A percentile compares a stretch with the other conserved stretches of the same genome.
These are phyloP conservation scores for Pithys albifrons DNA, from an alignment of 2,113 vertebrate species.

Conservation along the genomic window DNA sequence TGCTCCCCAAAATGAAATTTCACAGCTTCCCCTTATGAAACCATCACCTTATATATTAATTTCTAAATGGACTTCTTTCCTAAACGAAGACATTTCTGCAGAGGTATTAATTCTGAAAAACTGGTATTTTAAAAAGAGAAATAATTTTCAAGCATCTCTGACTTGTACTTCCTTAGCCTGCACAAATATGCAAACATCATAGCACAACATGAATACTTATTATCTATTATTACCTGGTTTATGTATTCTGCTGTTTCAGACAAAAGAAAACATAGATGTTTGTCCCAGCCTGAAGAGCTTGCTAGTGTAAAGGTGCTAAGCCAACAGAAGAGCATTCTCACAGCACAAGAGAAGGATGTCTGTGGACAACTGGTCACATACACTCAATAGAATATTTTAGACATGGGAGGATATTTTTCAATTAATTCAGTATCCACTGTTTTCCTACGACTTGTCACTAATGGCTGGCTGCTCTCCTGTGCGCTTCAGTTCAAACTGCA, in stretches of 20 bases:
- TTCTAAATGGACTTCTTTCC: background rate
- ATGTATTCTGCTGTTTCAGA: background rate
- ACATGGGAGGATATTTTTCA: background rate
- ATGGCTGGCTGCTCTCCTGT: background rate
- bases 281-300: background rate
- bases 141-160: background rate
- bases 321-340: background rate
- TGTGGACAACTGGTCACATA: background rate
- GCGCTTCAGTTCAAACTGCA: background rate
- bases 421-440: background rate
- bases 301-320: background rate
- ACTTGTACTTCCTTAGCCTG: background rate
- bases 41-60: background rate
- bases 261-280: background rate
- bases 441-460: background rate
- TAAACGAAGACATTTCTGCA: background rate
- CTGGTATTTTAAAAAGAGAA: background rate
- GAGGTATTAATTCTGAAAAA: background rate
- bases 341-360: background rate
- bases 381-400: accelerated
- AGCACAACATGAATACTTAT: background rate
- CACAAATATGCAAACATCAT: background rate
- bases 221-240: background rate
- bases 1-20: background rate
- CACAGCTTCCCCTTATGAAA: background rate